Percentiles rank a stretch among this genome's conserved stretches.
Conservation (phyloP, 2,888 invertebrate genomes). For the Eilema caniola region DNA sequence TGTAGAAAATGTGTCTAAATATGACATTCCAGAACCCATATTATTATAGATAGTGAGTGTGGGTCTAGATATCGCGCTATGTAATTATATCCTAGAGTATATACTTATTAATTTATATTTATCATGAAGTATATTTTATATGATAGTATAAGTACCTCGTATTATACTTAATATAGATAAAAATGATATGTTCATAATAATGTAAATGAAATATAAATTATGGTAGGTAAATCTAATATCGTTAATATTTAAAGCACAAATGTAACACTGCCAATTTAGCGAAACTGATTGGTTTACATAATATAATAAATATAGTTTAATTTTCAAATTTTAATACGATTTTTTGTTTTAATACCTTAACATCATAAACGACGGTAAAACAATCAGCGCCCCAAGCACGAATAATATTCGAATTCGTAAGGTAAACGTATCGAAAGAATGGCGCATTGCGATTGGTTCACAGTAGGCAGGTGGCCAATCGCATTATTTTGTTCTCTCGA, state of each 20-base stretch:
- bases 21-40: no score
- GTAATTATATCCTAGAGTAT: background rate
- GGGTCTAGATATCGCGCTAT: background rate
- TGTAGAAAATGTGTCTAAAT: no score
- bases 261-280: slow-evolving; percentile 9
- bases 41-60: background rate
- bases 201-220: background rate
- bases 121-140: no score
- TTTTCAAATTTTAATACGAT: slow-evolving; percentile 1
- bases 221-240: background rate
- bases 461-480: no score
- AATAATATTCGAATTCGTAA: no score
- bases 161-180: background rate
- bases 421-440: no score
- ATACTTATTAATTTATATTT: no score
- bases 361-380: no score
- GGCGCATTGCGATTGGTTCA: no score
- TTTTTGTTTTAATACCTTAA: background rate
- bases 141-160: no score
- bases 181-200: background rate
- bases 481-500: no score
- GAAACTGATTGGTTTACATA: background rate
- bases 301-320: slow-evolving; percentile 5
- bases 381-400: no score
- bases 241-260: background rate